These are phyloP conservation scores for Campoletis raptor DNA, from an alignment of 2,888 invertebrate species.

Conservation along the genomic window DNA sequence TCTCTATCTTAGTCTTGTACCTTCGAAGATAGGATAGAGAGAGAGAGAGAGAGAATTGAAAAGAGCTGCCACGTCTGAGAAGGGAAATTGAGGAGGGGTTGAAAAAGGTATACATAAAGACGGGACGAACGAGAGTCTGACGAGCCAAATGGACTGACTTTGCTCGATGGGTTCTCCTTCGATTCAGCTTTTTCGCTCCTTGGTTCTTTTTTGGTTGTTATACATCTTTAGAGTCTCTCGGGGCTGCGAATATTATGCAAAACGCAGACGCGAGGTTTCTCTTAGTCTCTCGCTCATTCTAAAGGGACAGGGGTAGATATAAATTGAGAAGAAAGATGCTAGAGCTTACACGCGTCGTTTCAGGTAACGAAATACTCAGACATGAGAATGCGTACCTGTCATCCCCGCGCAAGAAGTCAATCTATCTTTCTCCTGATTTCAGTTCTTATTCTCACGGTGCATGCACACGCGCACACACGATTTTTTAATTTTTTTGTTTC, in stretches of 20 bases:
- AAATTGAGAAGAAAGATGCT: conserved; percentile 49
- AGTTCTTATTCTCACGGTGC: conserved; percentile 25
- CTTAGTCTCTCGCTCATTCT: background rate
- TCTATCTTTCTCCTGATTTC: conserved; percentile 65
- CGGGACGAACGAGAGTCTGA: conserved; percentile 47
- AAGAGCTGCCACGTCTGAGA: conserved; percentile 30
- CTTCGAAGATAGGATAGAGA: conserved; percentile 3
- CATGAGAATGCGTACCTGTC: conserved; percentile 65
- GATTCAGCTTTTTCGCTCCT: conserved; percentile 11
- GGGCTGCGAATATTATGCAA: conserved; percentile 58
- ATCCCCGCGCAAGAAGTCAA: conserved; percentile 64
- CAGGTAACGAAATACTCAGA: conserved; percentile 69
- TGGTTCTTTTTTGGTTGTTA: conserved; percentile 3
- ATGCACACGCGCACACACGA: background rate
- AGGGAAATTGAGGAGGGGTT: conserved; percentile 15
- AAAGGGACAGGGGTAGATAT: conserved; percentile 14
- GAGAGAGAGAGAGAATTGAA: conserved; percentile 5
- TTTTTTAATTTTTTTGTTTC: conserved; percentile 22
- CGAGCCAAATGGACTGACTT: conserved; percentile 63
- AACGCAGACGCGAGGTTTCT: conserved; percentile 35
- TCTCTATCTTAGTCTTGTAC: background rate
- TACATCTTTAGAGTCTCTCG: conserved; percentile 16
- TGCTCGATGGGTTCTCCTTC: conserved; percentile 44
- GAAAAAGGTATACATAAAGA: conserved; percentile 2
- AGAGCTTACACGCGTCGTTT: conserved; percentile 48